Base-by-base conservation (phyloP, 2,888 invertebrate genomes). In the Marasmarcha lunaedactyla region DNA sequence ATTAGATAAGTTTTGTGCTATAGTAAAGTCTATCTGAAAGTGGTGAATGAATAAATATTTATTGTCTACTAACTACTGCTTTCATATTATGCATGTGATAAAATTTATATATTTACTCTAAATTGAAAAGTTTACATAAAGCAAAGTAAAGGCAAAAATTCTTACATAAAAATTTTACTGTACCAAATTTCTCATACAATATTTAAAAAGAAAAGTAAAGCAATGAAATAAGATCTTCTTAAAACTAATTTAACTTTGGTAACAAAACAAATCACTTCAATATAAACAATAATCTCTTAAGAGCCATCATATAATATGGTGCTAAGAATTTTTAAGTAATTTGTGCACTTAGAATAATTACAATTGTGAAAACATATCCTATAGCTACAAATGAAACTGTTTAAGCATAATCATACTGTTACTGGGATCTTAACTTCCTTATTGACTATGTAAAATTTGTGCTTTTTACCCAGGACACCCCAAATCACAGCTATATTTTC, bases 381-480 rank as follows among this genome's bases (percentile, higher is more conserved):
- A 57, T 58, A 55, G 48, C 43, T 52, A 46, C 43, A 51, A 48
- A 42, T 42, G 45, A 50, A 40, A 11, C 10, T 30, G 4, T 10
- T 30, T 11, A 30, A 10, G n/a, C 30, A 38, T 43, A 62, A 61
- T 77, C 84, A 89, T 53, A 89, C 89, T 43, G 87, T 88, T 48
- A 90, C 86, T 44, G 90, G 84, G 44, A 88, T 87, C 63, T 89
- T 88, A 39, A 92, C 84, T 71, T 95, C 95, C 73, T 98, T 98
- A 73, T 96, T 94, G 39, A 98, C 97, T 57, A 98, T 92, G 74
- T 97, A 98, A 84, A 98, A 98, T 74, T 95, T 94, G 83, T 97
- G 94, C 79, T 98, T 98, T 62, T 95, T 93, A 11, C 96, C 95
- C 52, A 96, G 87, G 30, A 97, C 85, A 27, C 97, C 97, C 94